These are phyloP conservation scores for Oncorhynchus keta DNA, from an alignment of 2,113 vertebrate species.

Conservation along the genomic window DNA sequence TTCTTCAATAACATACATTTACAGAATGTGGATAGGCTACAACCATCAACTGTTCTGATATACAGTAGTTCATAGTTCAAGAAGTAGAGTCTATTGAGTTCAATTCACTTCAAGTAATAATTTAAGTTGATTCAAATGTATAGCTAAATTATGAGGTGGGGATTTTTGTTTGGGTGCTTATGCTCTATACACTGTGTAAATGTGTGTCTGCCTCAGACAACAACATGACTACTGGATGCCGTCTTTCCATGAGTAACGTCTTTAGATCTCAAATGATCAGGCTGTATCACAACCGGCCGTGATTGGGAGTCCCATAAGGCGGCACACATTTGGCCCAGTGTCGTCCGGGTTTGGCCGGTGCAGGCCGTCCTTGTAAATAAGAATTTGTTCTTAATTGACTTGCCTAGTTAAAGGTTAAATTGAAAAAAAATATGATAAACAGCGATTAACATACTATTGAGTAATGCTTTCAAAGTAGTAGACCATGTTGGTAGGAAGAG, in stretches of 20 bases:
- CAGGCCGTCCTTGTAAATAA: no score
- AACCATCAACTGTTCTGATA: background rate
- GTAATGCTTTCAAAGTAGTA: slow-evolving; percentile 2
- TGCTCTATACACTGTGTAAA: background rate
- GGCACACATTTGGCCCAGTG: no score
- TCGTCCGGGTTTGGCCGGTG: no score
- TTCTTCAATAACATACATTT: background rate
- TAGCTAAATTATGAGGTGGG: background rate
- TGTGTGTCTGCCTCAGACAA: background rate
- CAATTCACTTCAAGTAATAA: background rate
- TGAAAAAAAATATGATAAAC: background rate
- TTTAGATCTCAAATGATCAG: background rate
- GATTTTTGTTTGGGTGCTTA: no score
- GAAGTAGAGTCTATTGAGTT: background rate
- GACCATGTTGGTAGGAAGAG: slow-evolving; percentile 5
- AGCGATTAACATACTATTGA: background rate
- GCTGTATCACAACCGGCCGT: no score
- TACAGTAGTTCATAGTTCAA: background rate
- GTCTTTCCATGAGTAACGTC: background rate
- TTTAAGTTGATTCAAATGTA: no score
- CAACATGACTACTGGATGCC: background rate
- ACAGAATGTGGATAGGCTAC: background rate
- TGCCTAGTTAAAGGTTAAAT: no score
- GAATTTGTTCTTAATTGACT: no score
- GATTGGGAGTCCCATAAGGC: no score